phyloP scores from a whole-genome alignment of 2,888 invertebrate genomes.

The Eupithecia dodoneata region DNA sequence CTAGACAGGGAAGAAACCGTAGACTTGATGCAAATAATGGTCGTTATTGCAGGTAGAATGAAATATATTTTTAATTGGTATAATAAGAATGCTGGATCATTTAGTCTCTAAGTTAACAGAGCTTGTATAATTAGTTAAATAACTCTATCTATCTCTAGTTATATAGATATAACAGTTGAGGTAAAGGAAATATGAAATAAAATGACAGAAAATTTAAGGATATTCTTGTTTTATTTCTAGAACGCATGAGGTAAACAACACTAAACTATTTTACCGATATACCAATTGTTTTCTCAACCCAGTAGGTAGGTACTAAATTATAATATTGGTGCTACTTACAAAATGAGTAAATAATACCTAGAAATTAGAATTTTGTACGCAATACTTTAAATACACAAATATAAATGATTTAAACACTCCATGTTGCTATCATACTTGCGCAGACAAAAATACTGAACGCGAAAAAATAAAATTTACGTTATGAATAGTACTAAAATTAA shows the following conservation, averaged over 20 bases:
- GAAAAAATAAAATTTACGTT: conserved; percentile 44
- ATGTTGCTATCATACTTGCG: conserved; percentile 50
- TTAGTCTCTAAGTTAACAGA: no score
- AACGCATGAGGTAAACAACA: conserved; percentile 84
- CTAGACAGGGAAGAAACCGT: no score
- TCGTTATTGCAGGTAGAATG: no score
- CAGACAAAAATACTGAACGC: conserved; percentile 59
- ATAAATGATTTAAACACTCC: conserved; percentile 65
- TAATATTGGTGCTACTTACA: conserved; percentile 54
- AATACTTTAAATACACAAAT: conserved; percentile 48
- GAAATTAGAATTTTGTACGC: conserved; percentile 59
- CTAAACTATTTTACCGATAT: conserved; percentile 69
- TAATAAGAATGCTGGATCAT: no score
- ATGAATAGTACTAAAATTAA: conserved; percentile 71
- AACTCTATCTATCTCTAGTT: no score
- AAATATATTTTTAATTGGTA: no score
- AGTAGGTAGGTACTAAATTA: conserved; percentile 53
- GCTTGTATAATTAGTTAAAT: no score
- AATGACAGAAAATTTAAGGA: conserved; percentile 59
- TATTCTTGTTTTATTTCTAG: conserved; percentile 82
- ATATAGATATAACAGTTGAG: background rate
- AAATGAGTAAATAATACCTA: conserved; percentile 44
- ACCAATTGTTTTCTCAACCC: conserved; percentile 70
- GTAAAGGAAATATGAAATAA: conserved; percentile 47
- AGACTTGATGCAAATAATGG: no score